phyloP scores from a whole-genome alignment of 2,888 invertebrate species.

The Rotaria magnacalcarata region DNA sequence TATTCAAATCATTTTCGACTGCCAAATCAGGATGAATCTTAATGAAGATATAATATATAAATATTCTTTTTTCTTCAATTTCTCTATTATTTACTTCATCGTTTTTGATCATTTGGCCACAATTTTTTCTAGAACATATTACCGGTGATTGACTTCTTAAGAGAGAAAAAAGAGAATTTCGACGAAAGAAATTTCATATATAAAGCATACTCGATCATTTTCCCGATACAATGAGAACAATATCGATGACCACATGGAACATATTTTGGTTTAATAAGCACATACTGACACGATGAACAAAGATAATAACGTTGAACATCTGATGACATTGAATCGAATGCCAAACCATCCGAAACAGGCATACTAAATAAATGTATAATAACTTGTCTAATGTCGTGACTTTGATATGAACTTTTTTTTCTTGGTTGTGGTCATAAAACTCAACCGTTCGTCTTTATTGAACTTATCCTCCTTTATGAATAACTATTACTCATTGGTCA shows the following conservation, averaged over 20 bases:
- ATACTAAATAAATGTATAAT: neutral
- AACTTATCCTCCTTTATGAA: neutral
- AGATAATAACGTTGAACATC: neutral
- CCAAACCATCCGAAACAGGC: neutral
- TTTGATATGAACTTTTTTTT: neutral
- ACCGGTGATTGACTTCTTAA: too few species aligned
- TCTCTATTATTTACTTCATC: neutral
- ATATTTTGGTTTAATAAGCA: neutral
- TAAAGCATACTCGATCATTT: neutral
- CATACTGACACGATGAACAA: neutral
- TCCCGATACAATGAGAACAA: neutral
- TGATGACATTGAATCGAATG: neutral
- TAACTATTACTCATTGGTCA: neutral
- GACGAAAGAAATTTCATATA: too few species aligned
- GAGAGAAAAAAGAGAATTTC: neutral
- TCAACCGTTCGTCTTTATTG: neutral
- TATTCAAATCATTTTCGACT: neutral
- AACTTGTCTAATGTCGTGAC: too few species aligned
- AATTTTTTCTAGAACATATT: neutral
- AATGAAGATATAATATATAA: neutral
- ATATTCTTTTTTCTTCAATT: neutral
- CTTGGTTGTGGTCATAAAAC: neutral
- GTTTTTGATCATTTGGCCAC: neutral
- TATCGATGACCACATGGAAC: neutral
- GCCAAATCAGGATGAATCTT: neutral